Evolutionary conservation across 23 tunicate genomes (phyloP), one percentile per base, ranked within the genome.

Genomic region (Clavelina lepadiformis): DNA sequence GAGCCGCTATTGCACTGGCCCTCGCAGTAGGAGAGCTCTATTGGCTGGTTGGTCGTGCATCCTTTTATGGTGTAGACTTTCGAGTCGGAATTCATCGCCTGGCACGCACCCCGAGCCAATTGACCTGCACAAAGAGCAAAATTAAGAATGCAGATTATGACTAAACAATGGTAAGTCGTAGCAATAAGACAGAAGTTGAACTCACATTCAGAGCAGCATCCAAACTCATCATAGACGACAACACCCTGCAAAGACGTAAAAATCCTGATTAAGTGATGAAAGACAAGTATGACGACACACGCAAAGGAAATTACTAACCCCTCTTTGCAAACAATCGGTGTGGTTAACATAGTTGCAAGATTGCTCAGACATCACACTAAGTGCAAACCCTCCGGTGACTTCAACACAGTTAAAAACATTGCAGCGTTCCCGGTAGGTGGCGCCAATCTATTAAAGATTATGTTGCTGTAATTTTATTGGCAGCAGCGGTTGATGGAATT

Each of bases 201-300:
- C 65, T 76, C 66, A 76, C 82, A 76, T 51, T 35, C 56, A 33
- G 61, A 33, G 44, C 82, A 76, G 61, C 82, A 76, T 23, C 73
- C 82, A 15, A 52, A 28, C 21, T 51, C 65, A 52, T 76, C 82
- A 25, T 62, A 65, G 19, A 34, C 61, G 3, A 76, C 47, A 6
- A 33, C 38, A 52, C 82, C 82, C 82, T 76, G 52, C 36, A 36
- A 76, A 60, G 18, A 25, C 5, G 30, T 7, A 60, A 29, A 15
- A 29, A 7, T 26, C 13, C 15, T 41, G 15, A n/a, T n/a, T n/a
- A n/a, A n/a, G n/a, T n/a, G n/a, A n/a, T n/a, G n/a, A n/a, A n/a
- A n/a, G n/a, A n/a, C n/a, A n/a, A n/a, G n/a, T n/a, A n/a, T n/a
- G n/a, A n/a, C n/a, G n/a, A n/a, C n/a, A n/a, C n/a, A 15, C 15